Conservation (phyloP, 2,888 invertebrate genomes). For the Baccha elongata region DNA sequence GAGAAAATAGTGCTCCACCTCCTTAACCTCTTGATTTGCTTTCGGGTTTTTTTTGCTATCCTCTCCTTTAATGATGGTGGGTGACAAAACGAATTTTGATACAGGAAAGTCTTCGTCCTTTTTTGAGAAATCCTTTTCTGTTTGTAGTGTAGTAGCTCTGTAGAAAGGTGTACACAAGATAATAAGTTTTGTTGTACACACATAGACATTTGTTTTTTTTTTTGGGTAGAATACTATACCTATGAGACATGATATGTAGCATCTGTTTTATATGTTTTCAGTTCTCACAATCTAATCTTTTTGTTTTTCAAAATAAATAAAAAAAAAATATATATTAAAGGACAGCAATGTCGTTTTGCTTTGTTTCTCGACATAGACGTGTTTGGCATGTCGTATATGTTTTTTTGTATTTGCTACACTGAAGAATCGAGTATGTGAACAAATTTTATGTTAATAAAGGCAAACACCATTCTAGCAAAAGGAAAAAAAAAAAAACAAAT, state of each 20-base stretch:
- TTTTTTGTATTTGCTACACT: constrained; percentile 23
- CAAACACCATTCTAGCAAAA: constrained; percentile 43
- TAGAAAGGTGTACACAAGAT: constrained; percentile 47
- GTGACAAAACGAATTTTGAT: constrained; percentile 70
- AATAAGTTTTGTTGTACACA: constrained; percentile 52
- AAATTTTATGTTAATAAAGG: constrained; percentile 67
- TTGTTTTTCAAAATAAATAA: constrained; percentile 26
- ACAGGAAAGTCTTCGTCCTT: constrained; percentile 55
- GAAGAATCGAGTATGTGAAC: constrained; percentile 41
- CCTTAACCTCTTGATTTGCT: constrained; percentile 69
- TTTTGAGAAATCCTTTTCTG: constrained; percentile 53
- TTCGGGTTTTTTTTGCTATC: constrained; percentile 31
- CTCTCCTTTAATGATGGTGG: constrained; percentile 53
- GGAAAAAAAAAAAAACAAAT: constrained; percentile 30
- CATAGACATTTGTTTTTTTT: constrained; percentile 45
- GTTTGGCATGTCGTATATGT: constrained; percentile 50
- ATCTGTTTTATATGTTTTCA: constrained; percentile 65
- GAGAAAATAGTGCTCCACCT: constrained; percentile 68
- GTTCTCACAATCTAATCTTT: constrained; percentile 65
- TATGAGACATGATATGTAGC: constrained; percentile 63
- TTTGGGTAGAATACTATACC: constrained; percentile 27
- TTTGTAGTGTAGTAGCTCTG: constrained; percentile 23
- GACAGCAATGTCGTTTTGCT: constrained; percentile 54
- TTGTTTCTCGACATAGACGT: constrained; percentile 48
- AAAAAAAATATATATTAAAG: constrained; percentile 37